Percentiles rank a stretch among this genome's conserved stretches.
These are phyloP conservation scores for Phalacrocorax brasilianus DNA, from an alignment of 2,113 vertebrate species.

Conservation along the genomic window DNA sequence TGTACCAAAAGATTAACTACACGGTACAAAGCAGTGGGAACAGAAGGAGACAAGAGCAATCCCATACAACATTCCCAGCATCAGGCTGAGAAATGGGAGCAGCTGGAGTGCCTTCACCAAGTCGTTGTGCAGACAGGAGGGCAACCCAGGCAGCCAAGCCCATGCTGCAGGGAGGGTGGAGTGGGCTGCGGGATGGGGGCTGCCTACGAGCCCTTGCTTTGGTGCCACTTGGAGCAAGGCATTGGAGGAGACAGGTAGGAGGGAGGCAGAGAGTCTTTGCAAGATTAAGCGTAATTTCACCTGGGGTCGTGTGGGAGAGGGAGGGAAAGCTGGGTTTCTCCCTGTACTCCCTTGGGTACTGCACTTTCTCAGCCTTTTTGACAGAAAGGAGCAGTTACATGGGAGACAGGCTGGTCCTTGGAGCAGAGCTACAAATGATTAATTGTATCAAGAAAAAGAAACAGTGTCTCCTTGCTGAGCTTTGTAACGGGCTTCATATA, in stretches of 20 bases:
- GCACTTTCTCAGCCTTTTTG: not conserved
- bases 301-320: not conserved
- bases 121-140: not conserved
- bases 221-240: not conserved
- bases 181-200: not conserved
- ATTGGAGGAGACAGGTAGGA: not conserved
- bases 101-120: not conserved
- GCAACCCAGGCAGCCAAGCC: not conserved
- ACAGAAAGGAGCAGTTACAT: constrained; percentile 3
- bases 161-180: not conserved
- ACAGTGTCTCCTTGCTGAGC: constrained; percentile 67
- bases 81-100: not conserved
- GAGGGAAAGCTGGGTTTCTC: not conserved
- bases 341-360: not conserved
- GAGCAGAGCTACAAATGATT: constrained; percentile 66
- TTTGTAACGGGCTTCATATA: constrained; percentile 71
- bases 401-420: constrained; percentile 27
- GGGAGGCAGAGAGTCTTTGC: not conserved
- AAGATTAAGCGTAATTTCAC: not conserved
- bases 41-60: not conserved
- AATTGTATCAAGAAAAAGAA: constrained; percentile 73
- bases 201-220: not conserved
- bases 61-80: not conserved
- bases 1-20: not conserved
- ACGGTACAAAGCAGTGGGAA: not conserved